Base-by-base conservation (phyloP, 1,140 invertebrate genomes). In the Heliconius nattereri region DNA sequence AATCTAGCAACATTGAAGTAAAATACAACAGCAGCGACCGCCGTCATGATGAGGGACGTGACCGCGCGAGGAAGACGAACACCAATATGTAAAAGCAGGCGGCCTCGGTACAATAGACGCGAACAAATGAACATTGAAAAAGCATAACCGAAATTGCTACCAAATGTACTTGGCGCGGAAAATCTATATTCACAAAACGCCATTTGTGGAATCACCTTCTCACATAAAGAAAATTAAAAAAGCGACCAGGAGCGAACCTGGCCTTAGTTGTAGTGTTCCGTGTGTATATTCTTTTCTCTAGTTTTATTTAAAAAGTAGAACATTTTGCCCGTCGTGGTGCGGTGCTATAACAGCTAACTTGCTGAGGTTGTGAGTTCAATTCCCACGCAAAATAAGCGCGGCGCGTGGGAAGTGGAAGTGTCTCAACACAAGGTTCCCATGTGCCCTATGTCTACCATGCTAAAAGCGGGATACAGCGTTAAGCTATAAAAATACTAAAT, bases 201-300 rank as follows among this genome's bases (percentile, higher is more conserved):
- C 79, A 80, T 76, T 80, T 80, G 76, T 76, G 79, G 75, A 76
- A 81, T 75, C 75, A 76, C 70, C 52, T 80, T 72, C 75, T 76
- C 75, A 73, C 79, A 80, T 77, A 74, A 66, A 77, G 76, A 78
- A 75, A 81, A 81, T 81, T 81, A 81, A 81, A 81, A 81, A 78
- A 35, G 26, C 37, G 6, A 1, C 73, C 29, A 26, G 20, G 29
- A 20, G 23, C 26, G 49, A 54, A 2, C 3, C 60, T 2, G 29
- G 26, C 3, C 13, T 66, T 1, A 5, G 3, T 5, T 66, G 11
- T 29, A 6, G 26, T 66, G 26, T 57, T 72, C 71, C n/a, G 71
- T 72, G 71, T 66, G 11, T 23, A 11, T 66, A 66, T 9, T 29
- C 1, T 66, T 7, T 16, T 66, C 26, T 26, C 8, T 13, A 29